phyloP scores from a whole-genome alignment of 2,888 invertebrate genomes.

The Drosophila borealis region DNA sequence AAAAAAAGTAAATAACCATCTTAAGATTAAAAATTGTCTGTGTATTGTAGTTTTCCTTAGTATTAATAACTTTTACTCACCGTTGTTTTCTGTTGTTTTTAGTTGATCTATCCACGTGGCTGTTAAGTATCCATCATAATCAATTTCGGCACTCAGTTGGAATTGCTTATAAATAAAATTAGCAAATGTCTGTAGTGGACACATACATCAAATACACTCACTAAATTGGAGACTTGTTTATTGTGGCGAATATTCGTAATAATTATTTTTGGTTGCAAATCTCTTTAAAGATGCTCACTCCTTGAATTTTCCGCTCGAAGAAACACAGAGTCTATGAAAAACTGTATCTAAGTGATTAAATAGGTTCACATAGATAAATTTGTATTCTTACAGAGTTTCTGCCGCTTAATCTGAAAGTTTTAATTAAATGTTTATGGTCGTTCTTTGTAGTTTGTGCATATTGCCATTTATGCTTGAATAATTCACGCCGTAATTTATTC shows the following conservation, averaged over 20 bases:
- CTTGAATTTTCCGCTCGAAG: conserved; percentile 15
- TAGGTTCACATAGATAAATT: conserved; percentile 17
- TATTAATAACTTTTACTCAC: conserved; percentile 9
- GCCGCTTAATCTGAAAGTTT: conserved; percentile 44
- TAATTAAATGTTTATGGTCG: conserved; percentile 44
- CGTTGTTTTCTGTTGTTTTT: not conserved
- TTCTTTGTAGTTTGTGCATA: conserved; percentile 14
- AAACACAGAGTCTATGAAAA: conserved; percentile 4
- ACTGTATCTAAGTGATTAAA: conserved; percentile 16
- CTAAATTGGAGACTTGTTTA: conserved; percentile 32
- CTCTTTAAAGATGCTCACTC: conserved; percentile 7
- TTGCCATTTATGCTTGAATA: conserved; percentile 33
- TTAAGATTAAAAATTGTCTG: too few relatives aligned
- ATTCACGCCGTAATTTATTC: conserved; percentile 11
- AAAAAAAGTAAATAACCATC: not conserved
- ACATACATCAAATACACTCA: conserved; percentile 5
- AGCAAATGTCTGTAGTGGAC: conserved; percentile 28
- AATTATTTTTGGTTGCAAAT: conserved; percentile 11
- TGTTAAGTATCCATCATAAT: conserved; percentile 55
- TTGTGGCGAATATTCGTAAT: conserved; percentile 19
- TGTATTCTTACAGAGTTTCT: conserved; percentile 8
- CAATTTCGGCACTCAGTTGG: conserved; percentile 21
- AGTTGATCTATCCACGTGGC: not conserved
- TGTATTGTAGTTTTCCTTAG: not conserved
- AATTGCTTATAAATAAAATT: conserved; percentile 39